Evolutionary conservation across 2,888 invertebrate species (phyloP), one percentile per base, ranked within the genome.

Genomic region (Rugalucina vietnamica): DNA sequence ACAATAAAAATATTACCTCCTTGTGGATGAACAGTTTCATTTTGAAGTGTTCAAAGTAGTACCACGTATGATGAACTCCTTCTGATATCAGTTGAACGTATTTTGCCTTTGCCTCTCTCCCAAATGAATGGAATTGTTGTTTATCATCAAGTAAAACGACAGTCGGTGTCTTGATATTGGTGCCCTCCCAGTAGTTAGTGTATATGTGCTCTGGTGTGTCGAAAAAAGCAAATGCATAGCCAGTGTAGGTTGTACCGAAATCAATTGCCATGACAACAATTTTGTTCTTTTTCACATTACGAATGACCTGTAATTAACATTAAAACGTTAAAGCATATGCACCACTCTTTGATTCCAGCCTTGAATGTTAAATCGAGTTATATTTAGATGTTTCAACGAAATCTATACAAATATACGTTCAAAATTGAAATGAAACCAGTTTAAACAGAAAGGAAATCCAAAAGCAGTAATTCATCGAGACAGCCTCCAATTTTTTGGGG

Each of bases 31-130:
- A 81, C 5, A 84, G 76, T 49, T 78, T 78, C 84, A 84, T 84
- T 29, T 84, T 84, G 65, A 84, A 84, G 34, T 76, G 54, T 27
- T 78, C 78, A 34, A 84, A 84, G 21, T 72, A 57, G 29, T 79
- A 85, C 85, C 85, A 85, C 8, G 54, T 14, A 1, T 72, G 24
- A 29, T 81, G 76, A 0, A 32, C 21, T 5, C 60, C 49, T 29
- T 29, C 50, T 69, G 71, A 81, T 10, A 78, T 54, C 5, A 81
- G 24, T 12, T 70, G 14, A 18, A 71, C 32, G 70, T 77, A 84
- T 21, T 78, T 39, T 18, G 1, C 34, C 50, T 34, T 74, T 0
- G 81, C 84, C 18, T 75, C 72, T 8, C 57, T 36, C 0, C 84
- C 84, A 72, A 84, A 81, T 0, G 78, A 75, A 57, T 81, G 60